phyloP scores from a whole-genome alignment of 2,888 invertebrate genomes.

The Apamea anceps region DNA sequence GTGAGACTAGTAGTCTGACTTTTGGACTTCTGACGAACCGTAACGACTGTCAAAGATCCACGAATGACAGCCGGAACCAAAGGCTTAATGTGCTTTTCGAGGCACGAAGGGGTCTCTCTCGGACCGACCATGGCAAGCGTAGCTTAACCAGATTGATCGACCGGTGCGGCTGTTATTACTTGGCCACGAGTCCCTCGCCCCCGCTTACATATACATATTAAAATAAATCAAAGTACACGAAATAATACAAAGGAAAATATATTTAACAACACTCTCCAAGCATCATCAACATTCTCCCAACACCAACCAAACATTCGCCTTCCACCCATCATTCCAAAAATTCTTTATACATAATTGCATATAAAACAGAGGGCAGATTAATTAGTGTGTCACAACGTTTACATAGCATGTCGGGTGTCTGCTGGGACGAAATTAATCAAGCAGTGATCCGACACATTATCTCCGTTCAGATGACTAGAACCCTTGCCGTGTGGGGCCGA shows the following conservation, averaged over 20 bases:
- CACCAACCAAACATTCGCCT: slow-evolving; percentile 30
- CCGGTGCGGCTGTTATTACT: too few relatives aligned
- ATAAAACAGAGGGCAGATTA: slow-evolving; percentile 63
- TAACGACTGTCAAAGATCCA: too few relatives aligned
- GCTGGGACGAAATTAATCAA: slow-evolving; percentile 83
- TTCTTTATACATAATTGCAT: slow-evolving; percentile 48
- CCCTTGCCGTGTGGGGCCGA: slow-evolving; percentile 68
- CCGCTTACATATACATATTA: neutral
- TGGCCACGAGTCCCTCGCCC: too few relatives aligned
- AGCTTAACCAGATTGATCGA: too few relatives aligned
- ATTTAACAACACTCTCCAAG: neutral
- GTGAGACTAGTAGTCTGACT: too few relatives aligned
- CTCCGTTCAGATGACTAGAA: slow-evolving; percentile 75
- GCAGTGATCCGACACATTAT: slow-evolving; percentile 78
- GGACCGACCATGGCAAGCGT: too few relatives aligned
- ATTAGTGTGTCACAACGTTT: slow-evolving; percentile 67
- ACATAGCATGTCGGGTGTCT: slow-evolving; percentile 61
- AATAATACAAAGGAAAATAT: neutral
- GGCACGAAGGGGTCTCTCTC: too few relatives aligned
- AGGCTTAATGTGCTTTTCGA: too few relatives aligned
- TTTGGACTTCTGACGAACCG: too few relatives aligned
- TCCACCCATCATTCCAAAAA: slow-evolving; percentile 41
- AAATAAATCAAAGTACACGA: neutral
- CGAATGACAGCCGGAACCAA: too few relatives aligned
- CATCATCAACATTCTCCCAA: neutral